A percentile compares a stretch with the other conserved stretches of the same genome.
phyloP scores from a whole-genome alignment of 2,113 vertebrate species.

The Xiphorhynchus elegans region DNA sequence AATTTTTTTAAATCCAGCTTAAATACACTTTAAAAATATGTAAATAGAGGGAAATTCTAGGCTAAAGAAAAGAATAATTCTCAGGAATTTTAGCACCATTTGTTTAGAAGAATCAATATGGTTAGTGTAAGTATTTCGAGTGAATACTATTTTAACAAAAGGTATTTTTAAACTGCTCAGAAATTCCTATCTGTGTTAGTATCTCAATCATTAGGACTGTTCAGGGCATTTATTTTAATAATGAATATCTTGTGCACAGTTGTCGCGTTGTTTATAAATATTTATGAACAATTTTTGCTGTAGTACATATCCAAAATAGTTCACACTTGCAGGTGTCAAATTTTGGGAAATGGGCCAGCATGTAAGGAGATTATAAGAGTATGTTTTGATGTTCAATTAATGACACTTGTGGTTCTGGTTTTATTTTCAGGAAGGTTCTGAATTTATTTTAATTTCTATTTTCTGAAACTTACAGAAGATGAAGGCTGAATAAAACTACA shows the following conservation, averaged over 20 bases:
- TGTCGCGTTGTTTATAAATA: background rate
- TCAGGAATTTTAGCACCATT: background rate
- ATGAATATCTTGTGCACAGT: background rate
- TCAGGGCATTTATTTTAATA: background rate
- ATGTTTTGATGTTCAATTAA: background rate
- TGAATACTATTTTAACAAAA: background rate
- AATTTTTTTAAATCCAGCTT: background rate
- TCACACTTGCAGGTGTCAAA: background rate
- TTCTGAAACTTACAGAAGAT: background rate
- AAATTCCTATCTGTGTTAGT: background rate
- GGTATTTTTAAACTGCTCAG: background rate
- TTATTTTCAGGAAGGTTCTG: background rate
- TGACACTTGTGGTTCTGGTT: background rate
- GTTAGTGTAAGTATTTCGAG: background rate
- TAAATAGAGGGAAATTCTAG: background rate
- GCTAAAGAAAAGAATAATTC: background rate
- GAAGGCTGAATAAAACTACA: background rate
- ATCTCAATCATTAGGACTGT: background rate
- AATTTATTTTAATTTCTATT: background rate
- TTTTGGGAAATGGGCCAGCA: background rate
- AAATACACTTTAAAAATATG: background rate
- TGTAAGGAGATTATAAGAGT: background rate
- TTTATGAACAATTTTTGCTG: background rate
- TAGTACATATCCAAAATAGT: background rate
- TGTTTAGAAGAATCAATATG: background rate